These are phyloP conservation scores for Cabera pusaria DNA, from an alignment of 2,888 invertebrate genomes.

Conservation along the genomic window DNA sequence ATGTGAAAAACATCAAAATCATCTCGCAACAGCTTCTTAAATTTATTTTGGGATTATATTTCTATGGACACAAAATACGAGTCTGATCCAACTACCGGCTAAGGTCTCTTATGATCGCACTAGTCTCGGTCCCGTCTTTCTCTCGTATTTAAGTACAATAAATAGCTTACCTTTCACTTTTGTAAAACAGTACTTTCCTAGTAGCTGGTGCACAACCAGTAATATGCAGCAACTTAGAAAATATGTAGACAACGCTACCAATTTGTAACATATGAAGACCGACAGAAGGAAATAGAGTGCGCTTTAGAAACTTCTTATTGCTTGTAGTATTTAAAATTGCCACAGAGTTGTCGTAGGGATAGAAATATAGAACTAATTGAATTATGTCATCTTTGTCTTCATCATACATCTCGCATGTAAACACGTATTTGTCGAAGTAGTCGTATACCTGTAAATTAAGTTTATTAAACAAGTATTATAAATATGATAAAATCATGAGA, in stretches of 20 bases:
- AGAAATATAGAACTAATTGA: slow-evolving; percentile 89
- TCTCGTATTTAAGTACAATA: too few species aligned
- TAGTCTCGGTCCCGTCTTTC: too few species aligned
- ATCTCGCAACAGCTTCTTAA: too few species aligned
- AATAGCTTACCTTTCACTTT: slow-evolving; percentile 87
- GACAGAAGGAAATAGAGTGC: slow-evolving; percentile 86
- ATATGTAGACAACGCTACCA: slow-evolving; percentile 88
- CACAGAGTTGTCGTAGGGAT: slow-evolving; percentile 89
- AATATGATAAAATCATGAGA: too few species aligned
- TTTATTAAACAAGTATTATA: too few species aligned
- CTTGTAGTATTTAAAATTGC: slow-evolving; percentile 88
- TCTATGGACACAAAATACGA: too few species aligned
- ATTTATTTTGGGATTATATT: too few species aligned
- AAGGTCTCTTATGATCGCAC: too few species aligned
- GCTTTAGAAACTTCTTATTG: slow-evolving; percentile 84
- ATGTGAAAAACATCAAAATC: too few species aligned
- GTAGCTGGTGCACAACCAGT: slow-evolving; percentile 88
- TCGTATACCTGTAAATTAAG: slow-evolving; percentile 73
- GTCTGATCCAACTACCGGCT: too few species aligned
- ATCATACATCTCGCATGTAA: slow-evolving; percentile 94
- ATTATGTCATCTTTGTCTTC: slow-evolving; percentile 87
- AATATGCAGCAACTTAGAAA: slow-evolving; percentile 88
- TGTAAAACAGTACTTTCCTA: slow-evolving; percentile 81
- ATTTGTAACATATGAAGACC: slow-evolving; percentile 87
- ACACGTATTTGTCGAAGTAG: slow-evolving; percentile 82